Conservation (phyloP, 1,140 invertebrate species). For the Drosophila gunungcola region DNA sequence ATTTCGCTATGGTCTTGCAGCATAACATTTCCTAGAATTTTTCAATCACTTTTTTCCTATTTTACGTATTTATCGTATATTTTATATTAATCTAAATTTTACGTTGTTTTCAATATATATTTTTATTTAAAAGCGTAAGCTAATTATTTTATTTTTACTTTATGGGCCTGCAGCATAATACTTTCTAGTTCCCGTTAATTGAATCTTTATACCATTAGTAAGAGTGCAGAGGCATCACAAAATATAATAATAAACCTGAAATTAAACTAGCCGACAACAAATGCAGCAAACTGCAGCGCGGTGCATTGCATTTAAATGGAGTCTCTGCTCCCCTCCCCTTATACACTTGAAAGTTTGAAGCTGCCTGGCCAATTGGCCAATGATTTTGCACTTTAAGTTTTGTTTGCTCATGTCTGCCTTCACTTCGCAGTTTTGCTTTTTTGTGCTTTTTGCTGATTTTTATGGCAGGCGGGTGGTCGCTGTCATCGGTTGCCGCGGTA, state of each 20-base stretch:
- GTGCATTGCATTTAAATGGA: slow-evolving; percentile 36
- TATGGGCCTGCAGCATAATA: no score
- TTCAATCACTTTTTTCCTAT: no score
- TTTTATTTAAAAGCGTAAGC: no score
- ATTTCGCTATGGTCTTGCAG: no score
- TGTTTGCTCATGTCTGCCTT: slow-evolving; percentile 28
- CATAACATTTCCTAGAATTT: no score
- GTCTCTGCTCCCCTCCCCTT: slow-evolving; percentile 4
- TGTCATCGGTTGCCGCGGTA: slow-evolving; percentile 7
- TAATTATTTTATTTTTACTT: no score
- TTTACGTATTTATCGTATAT: no score
- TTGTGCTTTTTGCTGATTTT: slow-evolving; percentile 15
- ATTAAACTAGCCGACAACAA: slow-evolving; percentile 29
- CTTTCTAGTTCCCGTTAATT: not conserved
- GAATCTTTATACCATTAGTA: not conserved
- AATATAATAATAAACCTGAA: slow-evolving; percentile 69
- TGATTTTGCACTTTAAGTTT: slow-evolving; percentile 53
- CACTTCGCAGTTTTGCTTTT: slow-evolving; percentile 9
- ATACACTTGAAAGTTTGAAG: slow-evolving; percentile 59
- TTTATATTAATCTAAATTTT: no score
- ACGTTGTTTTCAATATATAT: no score
- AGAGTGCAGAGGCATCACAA: slow-evolving; percentile 1
- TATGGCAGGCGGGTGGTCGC: slow-evolving; percentile 32
- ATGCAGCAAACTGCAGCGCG: slow-evolving; percentile 13
- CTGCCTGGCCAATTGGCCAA: slow-evolving; percentile 48